Evolutionary conservation across 2,888 invertebrate genomes (phyloP).

Genomic region (Tanypteryx hageni): DNA sequence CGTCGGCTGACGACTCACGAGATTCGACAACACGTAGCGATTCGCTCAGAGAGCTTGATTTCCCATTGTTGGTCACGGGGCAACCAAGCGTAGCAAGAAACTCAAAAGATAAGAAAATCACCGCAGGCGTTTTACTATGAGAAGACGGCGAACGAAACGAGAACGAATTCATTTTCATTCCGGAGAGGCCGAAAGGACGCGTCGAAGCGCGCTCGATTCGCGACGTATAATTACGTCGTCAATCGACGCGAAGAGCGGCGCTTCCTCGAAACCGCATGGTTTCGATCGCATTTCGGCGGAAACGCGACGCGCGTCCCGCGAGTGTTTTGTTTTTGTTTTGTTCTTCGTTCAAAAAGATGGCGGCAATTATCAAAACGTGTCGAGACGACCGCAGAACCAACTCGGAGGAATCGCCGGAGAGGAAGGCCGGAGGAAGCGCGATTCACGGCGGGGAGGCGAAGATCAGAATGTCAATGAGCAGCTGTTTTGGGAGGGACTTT

Average conservation of each 20-base stretch:
- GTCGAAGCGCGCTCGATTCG: no score
- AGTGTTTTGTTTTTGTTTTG: no score
- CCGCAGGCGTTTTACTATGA: neutral
- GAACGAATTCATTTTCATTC: neutral
- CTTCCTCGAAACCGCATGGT: no score
- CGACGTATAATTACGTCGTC: no score
- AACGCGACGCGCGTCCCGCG: no score
- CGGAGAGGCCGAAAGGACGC: no score
- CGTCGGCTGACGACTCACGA: neutral
- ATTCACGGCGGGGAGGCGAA: neutral
- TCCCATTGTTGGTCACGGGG: neutral
- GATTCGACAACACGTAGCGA: conserved; percentile 14
- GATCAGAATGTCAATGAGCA: neutral
- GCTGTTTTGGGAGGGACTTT: neutral
- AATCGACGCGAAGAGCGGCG: no score
- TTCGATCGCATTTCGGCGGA: no score
- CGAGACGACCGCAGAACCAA: no score
- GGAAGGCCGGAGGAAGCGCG: neutral
- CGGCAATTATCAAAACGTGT: no score
- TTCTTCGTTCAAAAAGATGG: no score
- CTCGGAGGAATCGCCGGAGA: neutral
- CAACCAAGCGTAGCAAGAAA: conserved; percentile 18
- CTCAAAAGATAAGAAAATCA: neutral
- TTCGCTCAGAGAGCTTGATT: neutral
- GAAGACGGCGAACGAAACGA: neutral